Evolutionary conservation across 2,888 invertebrate genomes (phyloP), one percentile per base, ranked within the genome.

Genomic region (Cerastis leucographa): DNA sequence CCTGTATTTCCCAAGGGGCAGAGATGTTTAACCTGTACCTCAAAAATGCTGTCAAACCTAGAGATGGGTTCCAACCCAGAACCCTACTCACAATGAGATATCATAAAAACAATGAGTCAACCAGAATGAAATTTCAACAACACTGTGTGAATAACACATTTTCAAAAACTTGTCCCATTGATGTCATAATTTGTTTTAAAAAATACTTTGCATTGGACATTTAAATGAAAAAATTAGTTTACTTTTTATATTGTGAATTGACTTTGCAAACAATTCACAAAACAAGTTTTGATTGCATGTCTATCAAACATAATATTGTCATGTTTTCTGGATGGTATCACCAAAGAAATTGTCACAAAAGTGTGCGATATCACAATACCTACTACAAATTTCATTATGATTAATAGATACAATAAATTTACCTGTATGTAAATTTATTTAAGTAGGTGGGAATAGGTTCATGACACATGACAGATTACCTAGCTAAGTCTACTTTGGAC

Each of bases 331-430:
- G 11, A 35, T 25, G 64, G 64, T 25, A 64, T 64, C 3, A 46
- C 2, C 5, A 70, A 40, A 65, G 14, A 49, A 44, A 66, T 29
- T 49, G 17, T 42, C 19, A 59, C 54, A 66, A 66, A 5, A 35
- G 12, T 19, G 19, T 44, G 62, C 62, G 62, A 19, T 72, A 66
- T 40, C 62, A 56, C 22, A 56, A 1, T 56, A 29, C 17, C 56
- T 79, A 62, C 8, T 25, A 56, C 22, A 71, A 49, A 80, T 68
- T 54, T 25, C 54, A 29, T 56, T 67, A 44, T 74, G 54, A 79
- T 42, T 54, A 62, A 56, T 66, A 9, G 80, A 66, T 72, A 51
- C 62, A 62, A 29, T 49, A 35, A 61, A 44, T 62, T 62, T 62
- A 61, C 69, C 51, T n/a, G n/a, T n/a, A n/a, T n/a, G n/a, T n/a